Base-by-base conservation (phyloP, 1,140 invertebrate species). In the Drosophila novamexicana region DNA sequence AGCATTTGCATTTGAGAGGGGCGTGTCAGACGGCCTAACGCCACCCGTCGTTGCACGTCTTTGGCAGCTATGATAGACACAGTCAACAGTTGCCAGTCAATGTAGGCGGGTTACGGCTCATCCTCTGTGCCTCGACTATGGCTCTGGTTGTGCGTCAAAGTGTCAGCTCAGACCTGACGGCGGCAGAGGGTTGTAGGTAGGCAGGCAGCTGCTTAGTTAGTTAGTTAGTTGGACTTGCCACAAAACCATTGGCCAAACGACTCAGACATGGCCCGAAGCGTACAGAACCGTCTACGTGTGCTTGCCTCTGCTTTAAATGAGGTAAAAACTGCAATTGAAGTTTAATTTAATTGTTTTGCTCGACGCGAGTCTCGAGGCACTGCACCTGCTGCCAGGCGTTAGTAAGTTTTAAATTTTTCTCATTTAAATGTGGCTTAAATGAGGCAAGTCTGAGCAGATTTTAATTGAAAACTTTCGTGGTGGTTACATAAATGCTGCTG, bases 21-120 rank as follows among this genome's bases (percentile, higher is more conserved):
- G 64, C 7, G n/a, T 29, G 14, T 12, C n/a, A 36, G 22, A 4
- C 7, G 44, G 8, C 40, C 12, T 16, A 6, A 1, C n/a, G 9
- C 18, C 14, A 12, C 6, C 18, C 7, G 50, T 6, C 14, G 14
- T n/a, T 14, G 36, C 32, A 52, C 34, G 29, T 36, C 22, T 29
- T 29, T 40, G 64, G 36, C 58, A 56, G 65, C 57, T 49, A 45
- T 68, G 71, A 74, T 69, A 29, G 65, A 68, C 65, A 57, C 57
- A 81, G 67, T 81, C 76, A 86, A 74, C 72, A 71, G 68, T 83
- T 88, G 84, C 32, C 83, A 77, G 63, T 83, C 84, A 83, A 76
- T 56, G 54, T 67, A 69, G 79, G 52, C 61, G 36, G 71, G 40
- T 62, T 58, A 40, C 34, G 52, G 49, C 66, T 63, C 49, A 34